phyloP scores from a whole-genome alignment of 2,888 invertebrate genomes.

The Drosophila nr. perissopoda region DNA sequence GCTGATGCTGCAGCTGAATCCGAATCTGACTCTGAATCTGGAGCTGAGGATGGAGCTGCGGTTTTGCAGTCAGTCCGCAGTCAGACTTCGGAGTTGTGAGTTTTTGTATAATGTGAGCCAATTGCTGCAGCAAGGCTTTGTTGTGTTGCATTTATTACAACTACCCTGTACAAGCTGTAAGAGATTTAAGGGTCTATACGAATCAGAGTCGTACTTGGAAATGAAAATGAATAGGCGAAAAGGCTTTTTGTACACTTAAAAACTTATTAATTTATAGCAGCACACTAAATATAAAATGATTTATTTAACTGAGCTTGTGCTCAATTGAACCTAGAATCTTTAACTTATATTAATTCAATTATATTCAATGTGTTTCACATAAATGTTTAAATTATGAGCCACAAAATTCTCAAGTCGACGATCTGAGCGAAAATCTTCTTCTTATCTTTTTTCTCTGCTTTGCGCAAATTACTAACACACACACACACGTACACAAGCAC shows the following conservation, averaged over 20 bases:
- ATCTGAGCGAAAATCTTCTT: background rate
- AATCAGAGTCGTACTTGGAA: background rate
- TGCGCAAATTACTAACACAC: background rate
- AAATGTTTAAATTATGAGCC: background rate
- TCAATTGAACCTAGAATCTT: background rate
- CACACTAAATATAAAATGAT: too few relatives aligned
- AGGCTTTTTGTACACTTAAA: too few relatives aligned
- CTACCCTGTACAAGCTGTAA: background rate
- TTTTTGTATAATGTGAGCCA: constrained; percentile 77
- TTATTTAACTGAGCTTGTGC: background rate
- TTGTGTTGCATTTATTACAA: constrained; percentile 5
- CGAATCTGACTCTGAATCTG: constrained; percentile 3
- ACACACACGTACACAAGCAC: background rate
- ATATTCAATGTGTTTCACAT: background rate
- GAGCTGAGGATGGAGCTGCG: constrained; percentile 30
- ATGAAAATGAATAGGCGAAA: background rate
- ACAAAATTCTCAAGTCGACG: background rate
- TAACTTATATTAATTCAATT: background rate
- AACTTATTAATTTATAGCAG: too few relatives aligned
- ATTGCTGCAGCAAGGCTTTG: constrained; percentile 38
- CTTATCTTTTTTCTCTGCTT: background rate
- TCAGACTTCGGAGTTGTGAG: constrained; percentile 42
- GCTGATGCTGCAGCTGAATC: constrained; percentile 3
- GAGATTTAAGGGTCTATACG: background rate
- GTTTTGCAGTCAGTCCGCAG: constrained; percentile 36